phyloP scores from a whole-genome alignment of 2,797 vertebrate genomes.

The Propithecus perrieri region DNA sequence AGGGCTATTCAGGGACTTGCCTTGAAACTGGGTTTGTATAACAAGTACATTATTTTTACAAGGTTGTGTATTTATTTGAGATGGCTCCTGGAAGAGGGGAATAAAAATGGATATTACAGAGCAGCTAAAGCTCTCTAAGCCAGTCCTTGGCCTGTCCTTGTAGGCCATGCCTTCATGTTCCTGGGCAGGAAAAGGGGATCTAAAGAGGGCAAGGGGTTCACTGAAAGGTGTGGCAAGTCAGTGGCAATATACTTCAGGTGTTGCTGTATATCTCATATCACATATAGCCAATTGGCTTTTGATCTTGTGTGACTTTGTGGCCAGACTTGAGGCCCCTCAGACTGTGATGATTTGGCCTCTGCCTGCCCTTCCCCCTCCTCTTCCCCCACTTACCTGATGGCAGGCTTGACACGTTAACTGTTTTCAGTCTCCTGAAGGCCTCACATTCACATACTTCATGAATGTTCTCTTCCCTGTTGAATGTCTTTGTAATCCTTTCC shows the following conservation, averaged over 20 bases:
- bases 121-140: background rate
- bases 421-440: background rate
- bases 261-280: background rate
- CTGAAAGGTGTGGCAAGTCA: background rate
- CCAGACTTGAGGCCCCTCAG: background rate
- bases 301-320: background rate
- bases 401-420: background rate
- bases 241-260: background rate
- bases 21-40: background rate
- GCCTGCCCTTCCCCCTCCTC: background rate
- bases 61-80: constrained; percentile 24
- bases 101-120: background rate
- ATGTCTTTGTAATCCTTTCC: background rate
- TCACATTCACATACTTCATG: background rate
- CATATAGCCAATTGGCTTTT: background rate
- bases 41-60: background rate
- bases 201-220: background rate
- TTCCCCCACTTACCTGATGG: background rate
- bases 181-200: background rate
- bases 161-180: background rate
- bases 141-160: background rate
- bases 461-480: background rate
- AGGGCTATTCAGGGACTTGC: background rate
- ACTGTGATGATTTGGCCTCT: background rate
- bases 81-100: background rate